phyloP scores from a whole-genome alignment of 2,888 invertebrate species.

The Fragum fragum region DNA sequence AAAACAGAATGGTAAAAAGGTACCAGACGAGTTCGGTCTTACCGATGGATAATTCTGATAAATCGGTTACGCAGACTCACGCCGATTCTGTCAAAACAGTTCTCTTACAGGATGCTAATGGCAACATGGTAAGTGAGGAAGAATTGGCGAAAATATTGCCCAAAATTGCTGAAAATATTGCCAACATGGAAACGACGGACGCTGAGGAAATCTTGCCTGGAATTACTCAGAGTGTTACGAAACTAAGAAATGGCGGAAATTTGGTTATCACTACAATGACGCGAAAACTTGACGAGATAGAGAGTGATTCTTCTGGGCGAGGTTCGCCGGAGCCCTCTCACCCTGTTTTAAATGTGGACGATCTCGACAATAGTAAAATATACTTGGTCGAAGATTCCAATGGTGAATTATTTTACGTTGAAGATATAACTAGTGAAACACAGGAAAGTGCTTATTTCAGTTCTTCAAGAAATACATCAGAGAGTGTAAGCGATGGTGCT shows the following conservation, averaged over 20 bases:
- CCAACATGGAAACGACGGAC: constrained; percentile 67
- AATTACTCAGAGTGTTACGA: constrained; percentile 71
- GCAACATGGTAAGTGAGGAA: constrained; percentile 59
- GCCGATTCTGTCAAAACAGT: constrained; percentile 54
- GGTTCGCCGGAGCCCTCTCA: constrained; percentile 54
- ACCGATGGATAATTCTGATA: constrained; percentile 38
- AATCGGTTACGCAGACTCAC: constrained; percentile 53
- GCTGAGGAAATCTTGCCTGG: constrained; percentile 73
- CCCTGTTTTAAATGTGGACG: constrained; percentile 61
- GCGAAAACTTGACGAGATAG: constrained; percentile 70
- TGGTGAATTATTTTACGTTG: constrained; percentile 75
- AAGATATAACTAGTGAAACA: constrained; percentile 72
- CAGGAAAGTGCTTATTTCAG: constrained; percentile 73
- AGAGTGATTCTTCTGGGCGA: constrained; percentile 59
- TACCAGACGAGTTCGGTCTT: constrained; percentile 59
- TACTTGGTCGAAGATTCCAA: constrained; percentile 74
- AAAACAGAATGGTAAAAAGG: constrained; percentile 53
- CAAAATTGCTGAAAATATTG: constrained; percentile 65
- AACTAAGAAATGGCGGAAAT: constrained; percentile 72
- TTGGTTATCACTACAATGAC: constrained; percentile 73
- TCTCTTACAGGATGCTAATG: constrained; percentile 55
- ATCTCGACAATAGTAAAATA: constrained; percentile 64
- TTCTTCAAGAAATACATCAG: constrained; percentile 61
- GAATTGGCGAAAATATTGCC: constrained; percentile 59
- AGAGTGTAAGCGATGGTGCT: constrained; percentile 57